These are phyloP conservation scores for Daphoenositta chrysoptera DNA, from an alignment of 2,113 vertebrate species.

Conservation along the genomic window DNA sequence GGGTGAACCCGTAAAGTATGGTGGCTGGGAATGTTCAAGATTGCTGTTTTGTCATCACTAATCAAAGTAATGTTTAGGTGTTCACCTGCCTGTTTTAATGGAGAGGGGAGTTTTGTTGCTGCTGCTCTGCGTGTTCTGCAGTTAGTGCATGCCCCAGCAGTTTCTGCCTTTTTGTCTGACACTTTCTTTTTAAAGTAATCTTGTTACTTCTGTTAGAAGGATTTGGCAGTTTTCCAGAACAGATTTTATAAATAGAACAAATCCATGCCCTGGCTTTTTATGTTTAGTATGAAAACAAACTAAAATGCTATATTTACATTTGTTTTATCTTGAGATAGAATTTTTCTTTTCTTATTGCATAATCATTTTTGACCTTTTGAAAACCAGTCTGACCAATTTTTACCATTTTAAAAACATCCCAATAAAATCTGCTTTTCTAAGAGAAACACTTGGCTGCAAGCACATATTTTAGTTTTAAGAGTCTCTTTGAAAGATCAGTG, in stretches of 20 bases:
- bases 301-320: neutral
- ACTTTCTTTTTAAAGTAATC: neutral
- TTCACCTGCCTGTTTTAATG: neutral
- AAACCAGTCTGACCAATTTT: neutral
- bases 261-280: neutral
- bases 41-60: neutral
- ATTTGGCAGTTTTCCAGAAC: neutral
- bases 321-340: neutral
- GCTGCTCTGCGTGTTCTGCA: neutral
- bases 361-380: neutral
- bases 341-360: neutral
- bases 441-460: neutral
- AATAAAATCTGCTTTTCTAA: neutral
- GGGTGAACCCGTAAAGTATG: neutral
- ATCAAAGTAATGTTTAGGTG: neutral
- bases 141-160: neutral
- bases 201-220: neutral
- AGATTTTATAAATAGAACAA: neutral
- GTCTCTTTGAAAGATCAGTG: neutral
- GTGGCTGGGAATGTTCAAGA: neutral
- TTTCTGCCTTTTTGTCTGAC: neutral
- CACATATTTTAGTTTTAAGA: neutral
- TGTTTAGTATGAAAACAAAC: neutral
- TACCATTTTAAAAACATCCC: neutral
- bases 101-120: neutral